Conservation (phyloP, 37 sponge, comb jelly and placozoan species). For the Oopsacas minuta region DNA sequence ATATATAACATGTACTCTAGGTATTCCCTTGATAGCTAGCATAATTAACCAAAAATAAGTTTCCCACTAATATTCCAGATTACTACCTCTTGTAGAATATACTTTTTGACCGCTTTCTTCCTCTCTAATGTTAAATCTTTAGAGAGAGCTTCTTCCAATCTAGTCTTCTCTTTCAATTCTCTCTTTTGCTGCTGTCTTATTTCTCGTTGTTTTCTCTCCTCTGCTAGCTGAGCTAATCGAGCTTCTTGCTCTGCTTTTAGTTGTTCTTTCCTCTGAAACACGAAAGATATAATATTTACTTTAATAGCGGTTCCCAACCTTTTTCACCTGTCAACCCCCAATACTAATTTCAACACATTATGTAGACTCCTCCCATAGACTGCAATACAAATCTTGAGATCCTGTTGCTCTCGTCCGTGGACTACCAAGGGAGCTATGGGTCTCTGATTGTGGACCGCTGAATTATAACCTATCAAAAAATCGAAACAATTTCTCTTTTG, state of each 20-base stretch:
- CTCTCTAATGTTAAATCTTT: not conserved
- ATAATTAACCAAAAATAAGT: not conserved
- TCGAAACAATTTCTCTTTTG: too few species aligned
- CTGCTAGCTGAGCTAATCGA: not conserved
- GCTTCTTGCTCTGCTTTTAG: not conserved
- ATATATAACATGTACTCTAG: not conserved
- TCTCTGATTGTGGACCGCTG: too few species aligned
- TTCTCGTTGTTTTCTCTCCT: not conserved
- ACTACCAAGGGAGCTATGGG: too few species aligned
- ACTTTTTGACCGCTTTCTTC: not conserved
- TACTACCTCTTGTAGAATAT: not conserved
- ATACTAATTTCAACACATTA: too few species aligned
- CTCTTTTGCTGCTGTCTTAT: not conserved
- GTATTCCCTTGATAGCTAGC: not conserved
- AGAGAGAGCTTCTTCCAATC: constrained; percentile 5
- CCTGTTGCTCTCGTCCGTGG: too few species aligned
- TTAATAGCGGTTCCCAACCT: too few species aligned
- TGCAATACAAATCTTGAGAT: too few species aligned
- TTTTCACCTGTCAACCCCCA: too few species aligned
- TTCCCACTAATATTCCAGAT: not conserved
- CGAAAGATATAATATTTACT: too few species aligned
- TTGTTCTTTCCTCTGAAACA: not conserved
- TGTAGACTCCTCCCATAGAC: too few species aligned
- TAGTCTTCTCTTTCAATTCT: not conserved
- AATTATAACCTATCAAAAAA: too few species aligned